phyloP scores from a whole-genome alignment of 2,888 invertebrate genomes.

The Pharmacophagus antenor region DNA sequence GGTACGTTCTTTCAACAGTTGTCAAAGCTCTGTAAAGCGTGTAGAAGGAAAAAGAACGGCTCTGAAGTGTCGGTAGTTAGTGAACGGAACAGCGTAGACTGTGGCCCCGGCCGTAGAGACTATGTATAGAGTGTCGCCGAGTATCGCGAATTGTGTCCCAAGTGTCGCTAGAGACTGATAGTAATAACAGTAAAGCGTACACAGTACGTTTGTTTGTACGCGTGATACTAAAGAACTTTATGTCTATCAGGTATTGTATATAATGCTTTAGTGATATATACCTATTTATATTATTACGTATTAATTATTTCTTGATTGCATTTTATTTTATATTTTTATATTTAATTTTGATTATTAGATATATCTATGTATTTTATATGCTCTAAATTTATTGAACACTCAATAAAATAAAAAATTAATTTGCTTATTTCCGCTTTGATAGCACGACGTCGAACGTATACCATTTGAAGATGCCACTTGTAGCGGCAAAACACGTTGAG shows the following conservation, averaged over 20 bases:
- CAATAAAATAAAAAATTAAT: too few species aligned
- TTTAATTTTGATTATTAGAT: neutral
- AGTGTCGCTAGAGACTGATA: constrained; percentile 64
- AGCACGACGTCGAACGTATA: too few species aligned
- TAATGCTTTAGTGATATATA: constrained; percentile 30
- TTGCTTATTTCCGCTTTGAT: too few species aligned
- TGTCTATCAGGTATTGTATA: neutral
- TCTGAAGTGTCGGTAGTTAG: constrained; percentile 72
- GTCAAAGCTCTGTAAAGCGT: constrained; percentile 59
- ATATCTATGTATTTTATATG: neutral
- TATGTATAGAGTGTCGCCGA: constrained; percentile 62
- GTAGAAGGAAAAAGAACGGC: constrained; percentile 65
- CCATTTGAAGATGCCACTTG: too few species aligned
- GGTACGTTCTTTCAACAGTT: constrained; percentile 47
- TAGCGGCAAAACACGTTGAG: too few species aligned
- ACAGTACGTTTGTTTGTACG: constrained; percentile 35
- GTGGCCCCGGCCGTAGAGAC: constrained; percentile 62
- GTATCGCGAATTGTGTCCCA: constrained; percentile 16
- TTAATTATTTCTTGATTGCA: neutral
- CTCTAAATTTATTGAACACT: too few species aligned
- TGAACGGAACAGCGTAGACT: constrained; percentile 68
- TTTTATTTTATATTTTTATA: neutral
- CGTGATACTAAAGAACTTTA: neutral
- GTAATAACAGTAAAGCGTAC: constrained; percentile 65
- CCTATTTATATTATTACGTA: constrained; percentile 24